Evolutionary conservation across 53 echinoderm and acorn worm species (phyloP).

Genomic region (Crossaster papposus): DNA sequence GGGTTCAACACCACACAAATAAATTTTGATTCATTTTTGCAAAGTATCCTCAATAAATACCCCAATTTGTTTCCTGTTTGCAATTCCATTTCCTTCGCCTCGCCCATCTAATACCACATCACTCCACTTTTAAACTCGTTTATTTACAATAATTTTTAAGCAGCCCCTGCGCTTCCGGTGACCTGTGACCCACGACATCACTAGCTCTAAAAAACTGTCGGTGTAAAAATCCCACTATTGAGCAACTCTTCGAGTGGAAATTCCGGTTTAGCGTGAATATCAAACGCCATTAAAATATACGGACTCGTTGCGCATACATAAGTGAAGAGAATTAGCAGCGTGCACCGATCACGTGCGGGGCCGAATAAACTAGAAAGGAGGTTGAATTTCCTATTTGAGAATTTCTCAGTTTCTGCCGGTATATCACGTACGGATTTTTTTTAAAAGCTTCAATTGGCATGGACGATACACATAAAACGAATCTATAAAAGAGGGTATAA

Average conservation of each 20-base stretch:
- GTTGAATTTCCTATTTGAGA: too few species aligned
- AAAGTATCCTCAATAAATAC: neutral
- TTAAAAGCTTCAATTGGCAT: too few species aligned
- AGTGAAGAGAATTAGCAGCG: too few species aligned
- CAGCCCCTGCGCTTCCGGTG: neutral
- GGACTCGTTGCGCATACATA: too few species aligned
- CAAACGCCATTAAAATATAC: too few species aligned
- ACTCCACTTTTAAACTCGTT: neutral
- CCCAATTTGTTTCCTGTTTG: neutral
- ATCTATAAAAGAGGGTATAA: too few species aligned
- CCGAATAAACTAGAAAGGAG: too few species aligned
- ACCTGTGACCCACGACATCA: neutral
- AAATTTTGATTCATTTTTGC: neutral
- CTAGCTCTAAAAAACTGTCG: neutral
- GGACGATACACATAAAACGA: too few species aligned
- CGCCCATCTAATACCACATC: neutral
- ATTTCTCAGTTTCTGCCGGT: too few species aligned
- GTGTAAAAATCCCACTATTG: neutral
- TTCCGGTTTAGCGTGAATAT: neutral
- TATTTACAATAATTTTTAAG: neutral
- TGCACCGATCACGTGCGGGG: too few species aligned
- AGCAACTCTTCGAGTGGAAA: neutral
- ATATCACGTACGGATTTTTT: too few species aligned
- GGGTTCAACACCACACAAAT: neutral
- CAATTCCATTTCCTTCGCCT: neutral